phyloP scores from a whole-genome alignment of 2,797 vertebrate species.

The Anabas testudineus region DNA sequence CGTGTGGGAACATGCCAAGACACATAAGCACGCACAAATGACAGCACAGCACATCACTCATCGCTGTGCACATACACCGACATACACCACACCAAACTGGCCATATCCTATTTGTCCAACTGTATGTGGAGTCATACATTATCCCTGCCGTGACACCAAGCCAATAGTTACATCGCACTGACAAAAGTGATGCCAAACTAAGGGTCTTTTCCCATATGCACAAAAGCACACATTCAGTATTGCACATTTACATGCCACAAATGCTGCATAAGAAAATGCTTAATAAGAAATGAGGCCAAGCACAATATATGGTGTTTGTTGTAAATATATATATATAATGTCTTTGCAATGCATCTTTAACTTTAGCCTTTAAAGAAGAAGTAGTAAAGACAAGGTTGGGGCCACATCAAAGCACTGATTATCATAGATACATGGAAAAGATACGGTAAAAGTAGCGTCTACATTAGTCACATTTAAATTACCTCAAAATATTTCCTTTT shows the following conservation, averaged over 20 bases:
- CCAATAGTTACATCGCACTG: constrained; percentile 60
- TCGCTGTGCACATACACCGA: constrained; percentile 19
- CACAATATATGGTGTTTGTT: background rate
- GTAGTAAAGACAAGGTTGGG: too few species aligned
- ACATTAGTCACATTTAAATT: background rate
- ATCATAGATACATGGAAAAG: background rate
- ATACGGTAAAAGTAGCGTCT: background rate
- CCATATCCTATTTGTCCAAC: constrained; percentile 77
- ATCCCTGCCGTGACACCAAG: constrained; percentile 58
- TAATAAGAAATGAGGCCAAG: too few species aligned
- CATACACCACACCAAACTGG: constrained; percentile 17
- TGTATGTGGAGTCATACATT: constrained; percentile 71
- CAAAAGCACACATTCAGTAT: constrained; percentile 8
- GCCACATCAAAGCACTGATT: background rate
- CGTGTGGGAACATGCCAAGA: constrained; percentile 39
- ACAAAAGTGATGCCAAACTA: constrained; percentile 41
- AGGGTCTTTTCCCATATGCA: constrained; percentile 14
- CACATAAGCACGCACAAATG: constrained; percentile 47
- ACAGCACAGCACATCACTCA: constrained; percentile 46
- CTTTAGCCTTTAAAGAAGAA: background rate
- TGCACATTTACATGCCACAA: background rate
- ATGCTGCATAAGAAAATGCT: constrained; percentile 3
- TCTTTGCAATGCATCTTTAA: background rate
- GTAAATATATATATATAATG: too few species aligned
- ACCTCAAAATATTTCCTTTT: constrained; percentile 1